Percentiles rank a stretch among this genome's conserved stretches.
Conservation (phyloP, 2,113 vertebrate genomes). For the Anhinga anhinga region DNA sequence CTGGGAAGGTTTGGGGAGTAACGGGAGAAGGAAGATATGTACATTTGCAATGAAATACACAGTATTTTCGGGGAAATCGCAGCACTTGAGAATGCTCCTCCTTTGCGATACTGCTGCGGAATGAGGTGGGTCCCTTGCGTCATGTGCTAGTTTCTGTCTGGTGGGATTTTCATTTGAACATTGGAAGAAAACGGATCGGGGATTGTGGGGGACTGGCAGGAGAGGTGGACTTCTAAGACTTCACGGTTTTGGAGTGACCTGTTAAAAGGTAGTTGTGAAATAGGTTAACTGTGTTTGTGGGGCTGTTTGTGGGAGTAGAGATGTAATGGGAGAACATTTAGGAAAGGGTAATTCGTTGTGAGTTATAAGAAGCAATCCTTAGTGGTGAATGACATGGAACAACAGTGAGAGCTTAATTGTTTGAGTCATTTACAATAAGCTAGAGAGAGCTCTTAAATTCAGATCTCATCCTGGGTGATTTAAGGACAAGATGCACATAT, state of each 20-base stretch:
- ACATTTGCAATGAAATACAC: neutral
- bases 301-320: neutral
- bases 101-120: neutral
- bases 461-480: neutral
- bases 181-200: neutral
- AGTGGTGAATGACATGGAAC: neutral
- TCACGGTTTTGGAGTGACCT: neutral
- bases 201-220: neutral
- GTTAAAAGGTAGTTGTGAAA: neutral
- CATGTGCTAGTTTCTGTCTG: too few species aligned
- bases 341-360: neutral
- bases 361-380: neutral
- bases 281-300: neutral
- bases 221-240: neutral
- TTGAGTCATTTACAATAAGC: neutral
- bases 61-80: neutral
- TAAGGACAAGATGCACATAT: neutral
- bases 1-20: neutral
- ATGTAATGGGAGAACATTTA: neutral
- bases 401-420: neutral
- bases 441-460: neutral
- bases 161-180: neutral
- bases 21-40: fast-evolving
- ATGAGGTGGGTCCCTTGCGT: neutral
- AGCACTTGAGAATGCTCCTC: neutral